Conservation (phyloP, 2,113 vertebrate genomes). For the Passer montanus region DNA sequence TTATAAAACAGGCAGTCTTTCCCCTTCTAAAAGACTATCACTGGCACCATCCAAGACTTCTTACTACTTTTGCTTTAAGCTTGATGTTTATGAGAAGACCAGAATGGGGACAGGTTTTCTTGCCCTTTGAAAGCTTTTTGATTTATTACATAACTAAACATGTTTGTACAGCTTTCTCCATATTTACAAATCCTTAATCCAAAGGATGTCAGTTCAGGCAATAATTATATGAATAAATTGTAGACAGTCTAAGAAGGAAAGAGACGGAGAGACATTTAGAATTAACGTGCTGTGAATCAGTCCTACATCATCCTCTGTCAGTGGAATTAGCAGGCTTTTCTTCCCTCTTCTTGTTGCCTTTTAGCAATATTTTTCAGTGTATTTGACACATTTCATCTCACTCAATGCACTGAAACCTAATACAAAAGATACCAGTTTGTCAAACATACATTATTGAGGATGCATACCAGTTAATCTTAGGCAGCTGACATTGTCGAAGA, state of each 20-base stretch:
- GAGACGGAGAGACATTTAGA: constrained; percentile 60
- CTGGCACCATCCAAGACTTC: neutral
- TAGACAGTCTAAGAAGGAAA: constrained; percentile 55
- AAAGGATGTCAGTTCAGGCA: constrained; percentile 60
- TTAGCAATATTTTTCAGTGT: constrained; percentile 70
- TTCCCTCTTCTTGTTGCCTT: constrained; percentile 24
- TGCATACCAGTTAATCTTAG: constrained; percentile 65
- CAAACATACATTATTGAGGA: constrained; percentile 51
- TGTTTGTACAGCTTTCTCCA: constrained; percentile 49
- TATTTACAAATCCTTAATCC: constrained; percentile 64
- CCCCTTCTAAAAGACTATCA: neutral
- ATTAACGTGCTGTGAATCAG: constrained; percentile 65
- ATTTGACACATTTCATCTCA: constrained; percentile 74
- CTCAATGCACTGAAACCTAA: constrained; percentile 69
- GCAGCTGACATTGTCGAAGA: constrained; percentile 37
- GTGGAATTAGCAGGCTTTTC: constrained; percentile 46
- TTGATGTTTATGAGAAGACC: constrained; percentile 54
- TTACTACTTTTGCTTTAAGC: constrained; percentile 6
- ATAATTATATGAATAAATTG: constrained; percentile 73
- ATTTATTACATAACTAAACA: constrained; percentile 67
- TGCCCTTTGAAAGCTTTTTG: constrained; percentile 46
- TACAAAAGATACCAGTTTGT: constrained; percentile 63
- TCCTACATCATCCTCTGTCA: constrained; percentile 63
- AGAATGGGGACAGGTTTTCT: constrained; percentile 14
- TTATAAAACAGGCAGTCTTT: neutral